Evolutionary conservation across 2,888 invertebrate genomes (phyloP).

Genomic region (Polymixis flavicincta): DNA sequence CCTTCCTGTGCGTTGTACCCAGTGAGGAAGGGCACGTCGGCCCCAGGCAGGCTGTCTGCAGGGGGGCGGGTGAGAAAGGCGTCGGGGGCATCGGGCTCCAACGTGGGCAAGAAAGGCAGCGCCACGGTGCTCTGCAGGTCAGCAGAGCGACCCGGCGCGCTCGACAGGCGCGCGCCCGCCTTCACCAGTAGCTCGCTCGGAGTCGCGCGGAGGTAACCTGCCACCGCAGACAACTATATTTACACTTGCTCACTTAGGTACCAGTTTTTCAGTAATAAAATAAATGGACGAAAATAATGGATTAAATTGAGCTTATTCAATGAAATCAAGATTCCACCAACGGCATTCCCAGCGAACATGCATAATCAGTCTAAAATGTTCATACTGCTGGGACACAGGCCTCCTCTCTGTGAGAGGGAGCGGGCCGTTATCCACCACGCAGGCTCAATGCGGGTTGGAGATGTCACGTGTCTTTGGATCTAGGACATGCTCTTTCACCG

Average conservation of each 20-base stretch:
- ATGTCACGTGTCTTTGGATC: too few relatives aligned
- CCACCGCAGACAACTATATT: background rate
- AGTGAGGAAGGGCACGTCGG: slow-evolving; percentile 91
- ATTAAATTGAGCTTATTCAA: background rate
- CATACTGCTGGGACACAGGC: too few relatives aligned
- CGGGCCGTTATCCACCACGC: too few relatives aligned
- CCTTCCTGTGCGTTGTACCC: slow-evolving; percentile 93
- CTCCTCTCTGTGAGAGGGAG: too few relatives aligned
- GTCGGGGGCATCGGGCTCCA: slow-evolving; percentile 83
- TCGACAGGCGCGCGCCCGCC: slow-evolving; percentile 89
- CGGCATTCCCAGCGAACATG: background rate
- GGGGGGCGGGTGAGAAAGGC: slow-evolving; percentile 91
- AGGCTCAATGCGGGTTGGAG: too few relatives aligned
- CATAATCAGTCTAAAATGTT: too few relatives aligned
- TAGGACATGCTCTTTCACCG: too few relatives aligned
- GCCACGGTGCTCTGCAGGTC: slow-evolving; percentile 91
- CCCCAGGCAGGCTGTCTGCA: slow-evolving; percentile 84
- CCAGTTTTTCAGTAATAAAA: background rate
- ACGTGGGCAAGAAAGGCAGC: slow-evolving; percentile 90
- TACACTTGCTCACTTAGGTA: background rate
- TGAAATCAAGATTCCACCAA: background rate
- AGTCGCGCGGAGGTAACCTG: slow-evolving; percentile 90
- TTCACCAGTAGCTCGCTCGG: slow-evolving; percentile 91
- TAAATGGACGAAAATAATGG: background rate
- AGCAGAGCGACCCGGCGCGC: slow-evolving; percentile 79